Evolutionary conservation across 1,140 invertebrate genomes (phyloP).

Genomic region (Araneus ventricosus): DNA sequence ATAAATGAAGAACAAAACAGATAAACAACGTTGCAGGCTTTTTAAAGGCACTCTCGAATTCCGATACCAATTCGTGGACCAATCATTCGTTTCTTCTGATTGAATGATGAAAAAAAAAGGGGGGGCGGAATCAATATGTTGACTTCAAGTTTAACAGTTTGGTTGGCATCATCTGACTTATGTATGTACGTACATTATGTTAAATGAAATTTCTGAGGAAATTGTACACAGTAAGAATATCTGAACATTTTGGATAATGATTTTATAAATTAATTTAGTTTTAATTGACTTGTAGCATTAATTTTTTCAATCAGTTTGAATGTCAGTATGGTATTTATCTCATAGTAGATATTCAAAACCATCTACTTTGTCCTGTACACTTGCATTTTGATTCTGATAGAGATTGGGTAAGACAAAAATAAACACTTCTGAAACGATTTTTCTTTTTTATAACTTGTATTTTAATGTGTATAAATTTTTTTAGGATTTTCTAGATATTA

Average conservation of each 20-base stretch:
- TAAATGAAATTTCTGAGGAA: conserved; percentile 16
- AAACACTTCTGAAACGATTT: background rate
- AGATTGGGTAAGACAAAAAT: conserved; percentile 6
- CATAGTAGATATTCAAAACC: background rate
- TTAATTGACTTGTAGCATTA: background rate
- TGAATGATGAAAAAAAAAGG: no score
- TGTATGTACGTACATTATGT: background rate
- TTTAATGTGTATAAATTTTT: background rate
- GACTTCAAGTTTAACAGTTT: no score
- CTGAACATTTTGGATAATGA: background rate
- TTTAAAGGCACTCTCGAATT: no score
- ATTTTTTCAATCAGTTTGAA: background rate
- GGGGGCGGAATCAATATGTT: no score
- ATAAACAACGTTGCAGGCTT: no score
- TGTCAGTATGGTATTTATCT: background rate
- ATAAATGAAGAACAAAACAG: no score
- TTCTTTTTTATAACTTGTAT: background rate
- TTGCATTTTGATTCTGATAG: background rate
- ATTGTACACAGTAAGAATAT: background rate
- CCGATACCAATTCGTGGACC: no score
- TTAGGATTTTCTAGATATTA: background rate
- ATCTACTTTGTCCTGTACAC: background rate
- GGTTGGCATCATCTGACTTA: background rate
- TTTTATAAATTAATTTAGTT: background rate
- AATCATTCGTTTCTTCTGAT: no score